Base-by-base conservation (phyloP, 2,113 vertebrate species). In the Jaculus jaculus region DNA sequence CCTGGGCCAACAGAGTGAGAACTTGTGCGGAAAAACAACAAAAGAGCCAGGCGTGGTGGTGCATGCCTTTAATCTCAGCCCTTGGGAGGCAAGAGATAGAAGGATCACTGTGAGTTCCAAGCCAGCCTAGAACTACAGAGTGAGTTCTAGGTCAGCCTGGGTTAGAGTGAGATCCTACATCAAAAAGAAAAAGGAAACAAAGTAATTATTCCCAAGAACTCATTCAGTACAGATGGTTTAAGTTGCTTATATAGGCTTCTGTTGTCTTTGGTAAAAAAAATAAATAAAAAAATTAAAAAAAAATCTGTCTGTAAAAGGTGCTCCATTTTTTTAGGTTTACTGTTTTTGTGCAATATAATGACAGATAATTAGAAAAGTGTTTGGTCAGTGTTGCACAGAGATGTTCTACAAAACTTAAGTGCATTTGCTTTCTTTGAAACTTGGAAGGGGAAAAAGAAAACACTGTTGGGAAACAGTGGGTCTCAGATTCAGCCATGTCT, bases 401-500 rank as follows among this genome's bases (percentile, higher is more conserved):
- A 39, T 32, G 93, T 63, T 93, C 73, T 83, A 37, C 89, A 94
- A 92, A 91, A 86, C 4, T 86, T 71, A 97, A 96, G 92, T 93
- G 93, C 74, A 82, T 78, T 96, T 94, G 95, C 94, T 94, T 96
- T 95, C 90, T 97, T 95, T 95, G 89, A 97, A 96, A 91, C 80
- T 90, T 75, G 58, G 80, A 39, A 8, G 4, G 24, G 94, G 18
- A 7, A 7, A 17, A 96, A 89, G 89, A 8, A 12, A 8, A 51
- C 3, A 61, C 32, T 96, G 92, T 92, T 78, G 94, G 92, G 93
- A 96, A 94, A 89, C 74, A 88, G 94, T 96, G 34, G 90, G 84
- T 91, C 95, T 97, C 97, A 93, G 96, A 95, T 95, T 97, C 97
- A 94, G 91, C 93, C 96, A 51, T 34, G 96, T 97, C 95, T 93